Evolutionary conservation across 2,797 vertebrate genomes (phyloP), one percentile per base, ranked within the genome.

Genomic region (Tarsius wallacei): DNA sequence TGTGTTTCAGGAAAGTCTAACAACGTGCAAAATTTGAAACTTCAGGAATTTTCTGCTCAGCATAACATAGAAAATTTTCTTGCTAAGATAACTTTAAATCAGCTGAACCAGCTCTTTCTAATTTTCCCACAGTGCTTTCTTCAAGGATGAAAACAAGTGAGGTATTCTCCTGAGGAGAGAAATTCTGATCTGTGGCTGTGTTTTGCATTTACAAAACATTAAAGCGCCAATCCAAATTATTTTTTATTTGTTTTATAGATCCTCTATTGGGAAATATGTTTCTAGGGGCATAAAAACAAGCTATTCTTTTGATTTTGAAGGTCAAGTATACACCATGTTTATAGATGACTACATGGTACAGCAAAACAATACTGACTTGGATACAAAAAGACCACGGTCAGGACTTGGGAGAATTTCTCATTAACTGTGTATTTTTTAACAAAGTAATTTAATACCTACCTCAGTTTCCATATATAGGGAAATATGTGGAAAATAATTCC

Each of bases 81-180:
- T 97, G 53, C 89, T 96, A 64, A 94, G 94, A 82, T 96, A 96
- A 97, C 87, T 96, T 97, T 93, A 96, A 96, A 97, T 97, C 90
- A 96, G 96, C 97, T 97, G 96, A 97, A 96, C 77, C 55, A 97
- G 95, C 92, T 96, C 61, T 94, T 97, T 94, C 57, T 88, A 94
- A 91, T 95, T 97, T 97, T 97, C 97, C 95, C 97, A 97, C 90
- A 96, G 92, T 96, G 85, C 92, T 97, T 95, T 55, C 83, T 97
- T 97, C 91, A 97, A 97, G 96, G 96, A 95, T 97, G 88, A 96
- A 97, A 93, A 88, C 47, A 91, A 92, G 84, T 1, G 64, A 88
- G 74, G 78, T 95, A 71, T 93, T 47, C 90, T 97, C 83, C 9
- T 0, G 64, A 96, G 92, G 88, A 95, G 47, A 96, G 55, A 95